These are phyloP conservation scores for Stegana nigrithorax DNA, from an alignment of 2,888 invertebrate species.

Conservation along the genomic window DNA sequence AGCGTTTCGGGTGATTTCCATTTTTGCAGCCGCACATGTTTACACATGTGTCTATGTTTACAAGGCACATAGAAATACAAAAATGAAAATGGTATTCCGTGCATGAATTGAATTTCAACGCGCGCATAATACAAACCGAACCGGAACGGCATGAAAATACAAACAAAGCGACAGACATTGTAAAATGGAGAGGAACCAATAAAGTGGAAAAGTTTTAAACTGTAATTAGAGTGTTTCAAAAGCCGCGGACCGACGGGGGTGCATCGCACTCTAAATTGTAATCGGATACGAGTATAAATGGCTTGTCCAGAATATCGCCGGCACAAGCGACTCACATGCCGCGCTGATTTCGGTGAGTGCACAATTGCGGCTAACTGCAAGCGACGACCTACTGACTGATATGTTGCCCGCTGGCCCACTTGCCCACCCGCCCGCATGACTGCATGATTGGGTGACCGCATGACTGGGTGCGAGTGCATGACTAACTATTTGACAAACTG, in stretches of 20 bases:
- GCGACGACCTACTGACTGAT: slow-evolving; percentile 15
- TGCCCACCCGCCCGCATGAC: slow-evolving; percentile 38
- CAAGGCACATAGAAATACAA: not conserved
- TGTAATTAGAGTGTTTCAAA: not conserved
- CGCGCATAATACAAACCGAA: not conserved
- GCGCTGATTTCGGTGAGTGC: not conserved
- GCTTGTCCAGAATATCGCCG: no score
- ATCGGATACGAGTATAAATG: slow-evolving; percentile 5
- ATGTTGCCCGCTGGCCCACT: slow-evolving; percentile 39
- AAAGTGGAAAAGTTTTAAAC: slow-evolving; percentile 13
- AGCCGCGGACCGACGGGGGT: not conserved
- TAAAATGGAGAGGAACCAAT: not conserved
- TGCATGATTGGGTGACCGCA: slow-evolving; percentile 38
- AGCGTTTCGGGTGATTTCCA: slow-evolving; percentile 20
- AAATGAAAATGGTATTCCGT: not conserved
- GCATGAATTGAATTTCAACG: slow-evolving; percentile 15
- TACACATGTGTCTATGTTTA: not conserved
- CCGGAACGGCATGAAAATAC: slow-evolving; percentile 1
- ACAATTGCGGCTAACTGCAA: no score
- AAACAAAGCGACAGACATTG: not conserved
- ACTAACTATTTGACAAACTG: not conserved
- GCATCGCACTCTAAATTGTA: slow-evolving; percentile 5
- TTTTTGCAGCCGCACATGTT: not conserved
- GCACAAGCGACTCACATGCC: no score
- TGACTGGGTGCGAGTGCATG: slow-evolving; percentile 21